Conservation (phyloP, 2,113 vertebrate genomes). For the Formicarius rufipectus region DNA sequence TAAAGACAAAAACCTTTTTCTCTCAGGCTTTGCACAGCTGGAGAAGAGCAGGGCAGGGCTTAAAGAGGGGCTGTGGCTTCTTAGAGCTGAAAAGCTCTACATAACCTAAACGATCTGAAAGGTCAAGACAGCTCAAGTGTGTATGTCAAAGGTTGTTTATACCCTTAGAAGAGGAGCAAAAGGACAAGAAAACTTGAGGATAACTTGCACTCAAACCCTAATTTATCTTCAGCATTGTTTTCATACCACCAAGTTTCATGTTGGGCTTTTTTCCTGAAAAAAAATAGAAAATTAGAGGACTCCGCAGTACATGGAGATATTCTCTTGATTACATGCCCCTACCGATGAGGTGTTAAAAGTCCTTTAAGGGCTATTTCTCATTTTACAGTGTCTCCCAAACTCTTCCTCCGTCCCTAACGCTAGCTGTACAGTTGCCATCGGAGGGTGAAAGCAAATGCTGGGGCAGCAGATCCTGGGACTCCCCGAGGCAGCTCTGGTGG, state of each 20-base stretch:
- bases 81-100: not conserved
- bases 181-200: not conserved
- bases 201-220: not conserved
- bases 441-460: rapidly evolving
- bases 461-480: not conserved
- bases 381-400: not conserved
- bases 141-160: not conserved
- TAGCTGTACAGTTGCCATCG: rapidly evolving
- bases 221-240: not conserved
- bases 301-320: not conserved
- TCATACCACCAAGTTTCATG: not conserved
- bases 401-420: rapidly evolving
- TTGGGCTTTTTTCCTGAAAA: not conserved
- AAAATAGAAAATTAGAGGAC: not conserved
- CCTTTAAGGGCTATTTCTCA: not conserved
- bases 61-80: not conserved
- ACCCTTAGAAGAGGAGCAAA: not conserved
- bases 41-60: not conserved
- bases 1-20: not conserved
- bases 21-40: not conserved
- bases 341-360: not conserved
- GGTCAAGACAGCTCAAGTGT: not conserved
- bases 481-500: not conserved
- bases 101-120: not conserved
- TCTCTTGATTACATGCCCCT: not conserved